phyloP scores from a whole-genome alignment of 2,113 vertebrate species.

The Corythoichthys haematopterus region DNA sequence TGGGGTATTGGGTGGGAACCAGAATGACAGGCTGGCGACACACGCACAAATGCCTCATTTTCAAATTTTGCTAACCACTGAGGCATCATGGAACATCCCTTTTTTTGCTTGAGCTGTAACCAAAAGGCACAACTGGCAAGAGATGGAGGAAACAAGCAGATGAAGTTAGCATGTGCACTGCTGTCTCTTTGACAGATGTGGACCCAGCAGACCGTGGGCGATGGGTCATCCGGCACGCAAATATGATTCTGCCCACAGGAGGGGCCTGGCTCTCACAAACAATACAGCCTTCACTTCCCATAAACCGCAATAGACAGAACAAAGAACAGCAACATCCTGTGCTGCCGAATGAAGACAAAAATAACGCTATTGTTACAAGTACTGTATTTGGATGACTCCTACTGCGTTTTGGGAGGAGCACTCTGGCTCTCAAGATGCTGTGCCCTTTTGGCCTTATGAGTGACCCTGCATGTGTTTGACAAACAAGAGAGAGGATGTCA shows the following conservation, averaged over 20 bases:
- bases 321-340: slow-evolving; percentile 7
- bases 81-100: slow-evolving; percentile 1
- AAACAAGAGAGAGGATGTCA: slow-evolving; percentile 54
- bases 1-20: background rate
- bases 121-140: slow-evolving; percentile 9
- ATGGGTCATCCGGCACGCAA: slow-evolving; percentile 50
- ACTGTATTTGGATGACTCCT: background rate
- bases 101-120: slow-evolving; percentile 1
- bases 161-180: slow-evolving; percentile 19
- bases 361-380: slow-evolving; percentile 5
- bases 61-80: slow-evolving; percentile 1
- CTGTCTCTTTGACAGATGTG: slow-evolving; percentile 43
- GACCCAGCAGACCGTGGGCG: slow-evolving; percentile 44
- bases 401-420: slow-evolving; percentile 1
- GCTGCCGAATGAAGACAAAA: background rate
- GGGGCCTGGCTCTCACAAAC: slow-evolving; percentile 6
- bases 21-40: slow-evolving; percentile 1
- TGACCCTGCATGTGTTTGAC: slow-evolving; percentile 38
- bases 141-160: slow-evolving; percentile 10
- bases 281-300: slow-evolving; percentile 3
- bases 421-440: background rate
- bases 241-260: slow-evolving; percentile 37
- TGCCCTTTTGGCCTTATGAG: slow-evolving; percentile 28
- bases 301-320: slow-evolving; percentile 1
- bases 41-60: slow-evolving; percentile 6